These are phyloP conservation scores for Himalopsyche phryganea DNA, from an alignment of 1,140 invertebrate genomes.

Conservation along the genomic window DNA sequence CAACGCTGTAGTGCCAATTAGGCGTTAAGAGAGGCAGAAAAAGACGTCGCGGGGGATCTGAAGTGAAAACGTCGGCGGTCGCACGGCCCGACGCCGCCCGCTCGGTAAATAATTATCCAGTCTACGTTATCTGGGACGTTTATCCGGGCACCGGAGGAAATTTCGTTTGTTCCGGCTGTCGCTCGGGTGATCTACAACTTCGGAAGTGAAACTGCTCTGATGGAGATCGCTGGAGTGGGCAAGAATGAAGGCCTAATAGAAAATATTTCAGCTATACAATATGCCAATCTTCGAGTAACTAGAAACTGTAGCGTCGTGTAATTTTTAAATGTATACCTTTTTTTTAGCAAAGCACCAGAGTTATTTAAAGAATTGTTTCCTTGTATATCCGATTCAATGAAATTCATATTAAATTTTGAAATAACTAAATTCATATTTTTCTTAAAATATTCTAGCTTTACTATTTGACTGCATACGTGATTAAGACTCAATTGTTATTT, in stretches of 20 bases:
- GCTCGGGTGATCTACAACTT: conserved; percentile 25
- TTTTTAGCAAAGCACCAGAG: no score
- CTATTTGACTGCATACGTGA: no score
- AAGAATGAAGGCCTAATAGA: neutral
- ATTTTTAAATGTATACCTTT: no score
- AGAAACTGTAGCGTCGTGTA: no score
- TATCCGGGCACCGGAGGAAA: conserved; percentile 27
- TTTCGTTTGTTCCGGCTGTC: conserved; percentile 34
- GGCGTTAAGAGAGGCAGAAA: conserved; percentile 1
- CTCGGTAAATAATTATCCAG: conserved; percentile 29
- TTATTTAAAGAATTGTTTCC: no score
- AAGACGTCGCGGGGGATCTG: conserved; percentile 4
- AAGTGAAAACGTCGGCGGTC: conserved; percentile 5
- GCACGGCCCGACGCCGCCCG: neutral
- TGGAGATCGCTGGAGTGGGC: neutral
- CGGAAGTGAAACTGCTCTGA: conserved; percentile 5
- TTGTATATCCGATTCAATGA: no score
- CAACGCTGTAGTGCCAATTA: neutral
- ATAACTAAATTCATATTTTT: no score
- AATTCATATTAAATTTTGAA: no score
- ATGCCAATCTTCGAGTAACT: no score
- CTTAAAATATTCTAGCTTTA: no score
- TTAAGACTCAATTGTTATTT: no score
- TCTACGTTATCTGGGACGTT: conserved; percentile 23
- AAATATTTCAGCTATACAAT: neutral